These are phyloP conservation scores for Drepana falcataria DNA, from an alignment of 2,888 invertebrate species.

Conservation along the genomic window DNA sequence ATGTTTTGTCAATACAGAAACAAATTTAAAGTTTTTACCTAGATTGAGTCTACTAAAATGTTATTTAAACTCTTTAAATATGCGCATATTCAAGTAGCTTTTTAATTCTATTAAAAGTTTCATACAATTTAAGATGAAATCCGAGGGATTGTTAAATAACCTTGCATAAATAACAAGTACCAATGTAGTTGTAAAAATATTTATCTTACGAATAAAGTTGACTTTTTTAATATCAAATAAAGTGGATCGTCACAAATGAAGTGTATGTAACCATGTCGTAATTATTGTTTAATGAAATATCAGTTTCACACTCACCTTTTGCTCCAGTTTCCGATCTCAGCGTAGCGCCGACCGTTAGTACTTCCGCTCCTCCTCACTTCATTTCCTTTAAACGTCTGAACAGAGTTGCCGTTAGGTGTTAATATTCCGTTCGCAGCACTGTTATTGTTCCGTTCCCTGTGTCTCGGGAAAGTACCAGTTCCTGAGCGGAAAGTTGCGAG, in stretches of 20 bases:
- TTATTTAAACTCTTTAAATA: too few species aligned
- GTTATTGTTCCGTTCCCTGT: conserved; percentile 73
- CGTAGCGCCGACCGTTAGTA: conserved; percentile 76
- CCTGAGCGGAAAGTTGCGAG: conserved; percentile 72
- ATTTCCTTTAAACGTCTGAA: conserved; percentile 72
- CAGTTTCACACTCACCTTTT: conserved; percentile 62
- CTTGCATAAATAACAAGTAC: too few species aligned
- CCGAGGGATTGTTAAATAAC: too few species aligned
- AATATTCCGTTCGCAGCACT: conserved; percentile 67
- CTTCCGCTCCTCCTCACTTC: conserved; percentile 75
- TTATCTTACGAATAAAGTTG: too few species aligned
- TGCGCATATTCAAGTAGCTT: too few species aligned
- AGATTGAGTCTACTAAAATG: too few species aligned
- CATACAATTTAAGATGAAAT: too few species aligned
- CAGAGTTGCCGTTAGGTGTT: conserved; percentile 74
- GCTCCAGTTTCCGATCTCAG: conserved; percentile 80
- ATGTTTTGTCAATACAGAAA: conserved; percentile 15
- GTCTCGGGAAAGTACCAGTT: conserved; percentile 73
- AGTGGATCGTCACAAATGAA: too few species aligned
- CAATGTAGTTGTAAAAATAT: too few species aligned
- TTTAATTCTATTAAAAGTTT: too few species aligned
- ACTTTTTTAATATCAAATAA: too few species aligned
- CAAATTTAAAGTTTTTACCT: too few species aligned
- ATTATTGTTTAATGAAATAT: conserved; percentile 8
- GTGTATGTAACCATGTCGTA: neutral